Conservation (phyloP, 2,888 invertebrate species). For the Dendrolimus houi region DNA sequence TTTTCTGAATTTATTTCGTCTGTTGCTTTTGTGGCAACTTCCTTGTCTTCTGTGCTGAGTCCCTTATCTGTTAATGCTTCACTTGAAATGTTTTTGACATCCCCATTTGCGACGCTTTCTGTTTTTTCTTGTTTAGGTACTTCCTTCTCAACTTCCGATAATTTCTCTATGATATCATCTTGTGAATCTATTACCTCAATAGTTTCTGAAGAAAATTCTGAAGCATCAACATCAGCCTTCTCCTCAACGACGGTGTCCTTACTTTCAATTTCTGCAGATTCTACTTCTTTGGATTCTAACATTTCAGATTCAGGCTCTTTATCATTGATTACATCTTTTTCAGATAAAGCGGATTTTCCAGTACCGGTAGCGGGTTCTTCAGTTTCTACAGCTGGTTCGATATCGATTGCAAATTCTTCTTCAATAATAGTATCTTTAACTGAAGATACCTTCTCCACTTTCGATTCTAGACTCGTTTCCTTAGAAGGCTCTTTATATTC, state of each 20-base stretch:
- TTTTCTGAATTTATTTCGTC: slow-evolving; percentile 6
- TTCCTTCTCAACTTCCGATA: background rate
- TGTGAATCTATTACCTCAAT: slow-evolving; percentile 5
- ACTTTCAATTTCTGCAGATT: background rate
- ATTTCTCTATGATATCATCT: background rate
- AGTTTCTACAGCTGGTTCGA: background rate
- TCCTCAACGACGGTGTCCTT: background rate
- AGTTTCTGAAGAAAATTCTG: slow-evolving; percentile 3
- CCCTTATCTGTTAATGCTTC: slow-evolving; percentile 7
- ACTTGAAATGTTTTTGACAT: background rate
- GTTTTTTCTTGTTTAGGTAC: background rate
- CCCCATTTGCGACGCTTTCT: background rate
- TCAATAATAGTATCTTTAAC: background rate
- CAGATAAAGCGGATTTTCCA: slow-evolving; percentile 3
- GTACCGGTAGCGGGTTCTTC: slow-evolving; percentile 6
- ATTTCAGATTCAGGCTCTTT: slow-evolving; percentile 16
- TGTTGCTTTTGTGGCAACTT: slow-evolving; percentile 8
- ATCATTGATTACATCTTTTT: slow-evolving; percentile 12
- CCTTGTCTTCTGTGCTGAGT: slow-evolving; percentile 11
- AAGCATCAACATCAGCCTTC: slow-evolving; percentile 9
- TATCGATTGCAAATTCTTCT: background rate
- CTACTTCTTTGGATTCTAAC: slow-evolving; percentile 6
- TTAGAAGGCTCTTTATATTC: slow-evolving; percentile 49
- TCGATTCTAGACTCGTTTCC: slow-evolving; percentile 30
- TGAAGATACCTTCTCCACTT: slow-evolving; percentile 13